Evolutionary conservation across 2,797 vertebrate genomes (phyloP).

Genomic region (Cottoperca gobio): DNA sequence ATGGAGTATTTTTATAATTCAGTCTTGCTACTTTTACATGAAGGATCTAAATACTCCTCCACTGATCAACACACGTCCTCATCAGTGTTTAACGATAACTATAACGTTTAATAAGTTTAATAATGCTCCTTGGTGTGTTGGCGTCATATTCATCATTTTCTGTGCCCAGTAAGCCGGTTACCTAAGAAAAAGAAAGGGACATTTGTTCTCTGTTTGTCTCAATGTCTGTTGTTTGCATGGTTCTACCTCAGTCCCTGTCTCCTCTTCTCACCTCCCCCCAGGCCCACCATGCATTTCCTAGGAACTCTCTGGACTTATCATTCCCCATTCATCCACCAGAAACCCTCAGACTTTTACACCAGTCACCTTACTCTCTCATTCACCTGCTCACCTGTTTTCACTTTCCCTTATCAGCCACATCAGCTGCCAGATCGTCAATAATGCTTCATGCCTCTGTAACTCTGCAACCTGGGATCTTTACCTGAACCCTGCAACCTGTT

Average conservation of each 20-base stretch:
- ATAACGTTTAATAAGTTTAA: no score
- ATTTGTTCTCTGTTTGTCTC: no score
- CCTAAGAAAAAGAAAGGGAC: no score
- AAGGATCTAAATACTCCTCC: no score
- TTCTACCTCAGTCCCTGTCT: neutral
- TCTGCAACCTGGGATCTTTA: neutral
- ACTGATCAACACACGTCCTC: no score
- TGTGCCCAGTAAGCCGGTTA: no score
- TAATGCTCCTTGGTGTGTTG: no score
- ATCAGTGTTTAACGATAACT: no score
- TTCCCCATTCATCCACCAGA: neutral
- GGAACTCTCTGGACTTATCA: neutral
- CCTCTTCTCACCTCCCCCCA: neutral
- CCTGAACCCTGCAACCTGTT: neutral
- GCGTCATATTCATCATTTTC: no score
- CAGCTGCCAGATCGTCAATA: neutral
- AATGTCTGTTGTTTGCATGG: no score
- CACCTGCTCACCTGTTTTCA: neutral
- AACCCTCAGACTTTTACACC: neutral
- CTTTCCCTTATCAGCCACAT: neutral
- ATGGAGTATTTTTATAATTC: no score
- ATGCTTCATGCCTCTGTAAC: neutral
- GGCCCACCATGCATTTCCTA: neutral
- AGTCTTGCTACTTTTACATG: no score
- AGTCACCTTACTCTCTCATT: neutral